Evolutionary conservation across 2,113 vertebrate genomes (phyloP).

Genomic region (Oriolus oriolus): DNA sequence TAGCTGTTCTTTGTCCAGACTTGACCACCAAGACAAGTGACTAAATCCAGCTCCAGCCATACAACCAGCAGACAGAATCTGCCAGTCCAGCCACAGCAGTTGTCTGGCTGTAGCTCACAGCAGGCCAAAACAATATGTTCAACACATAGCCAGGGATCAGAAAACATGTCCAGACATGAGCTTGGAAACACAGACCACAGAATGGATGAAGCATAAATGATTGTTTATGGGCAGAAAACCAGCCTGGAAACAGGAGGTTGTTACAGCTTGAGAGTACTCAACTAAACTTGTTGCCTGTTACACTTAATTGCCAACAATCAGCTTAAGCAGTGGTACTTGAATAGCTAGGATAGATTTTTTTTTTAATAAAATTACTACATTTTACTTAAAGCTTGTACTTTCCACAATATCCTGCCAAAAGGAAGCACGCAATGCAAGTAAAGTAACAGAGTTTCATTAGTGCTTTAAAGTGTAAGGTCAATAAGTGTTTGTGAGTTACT

Average conservation of each 20-base stretch:
- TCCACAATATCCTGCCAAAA: not conserved
- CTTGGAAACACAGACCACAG: not conserved
- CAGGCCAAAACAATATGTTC: not conserved
- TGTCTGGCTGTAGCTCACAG: not conserved
- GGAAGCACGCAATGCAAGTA: not conserved
- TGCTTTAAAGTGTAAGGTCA: not conserved
- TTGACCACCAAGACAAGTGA: not conserved
- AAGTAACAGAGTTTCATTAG: not conserved
- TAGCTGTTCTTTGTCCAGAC: not conserved
- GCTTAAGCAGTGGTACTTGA: not conserved
- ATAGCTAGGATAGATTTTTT: not conserved
- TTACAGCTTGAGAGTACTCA: not conserved
- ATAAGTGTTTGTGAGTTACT: not conserved
- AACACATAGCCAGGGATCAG: not conserved
- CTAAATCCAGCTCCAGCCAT: not conserved
- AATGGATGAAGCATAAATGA: not conserved
- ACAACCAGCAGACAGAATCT: not conserved
- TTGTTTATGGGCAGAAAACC: not conserved
- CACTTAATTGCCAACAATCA: not conserved
- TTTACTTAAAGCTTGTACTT: not conserved
- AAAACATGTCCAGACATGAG: not conserved
- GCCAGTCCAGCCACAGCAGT: not conserved
- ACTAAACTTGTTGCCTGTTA: not conserved
- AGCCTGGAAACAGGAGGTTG: not conserved
- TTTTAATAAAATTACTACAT: not conserved